Percentiles rank a stretch among this genome's conserved stretches.
These are phyloP conservation scores for Rugalucina vietnamica DNA, from an alignment of 2,888 invertebrate species.

Conservation along the genomic window DNA sequence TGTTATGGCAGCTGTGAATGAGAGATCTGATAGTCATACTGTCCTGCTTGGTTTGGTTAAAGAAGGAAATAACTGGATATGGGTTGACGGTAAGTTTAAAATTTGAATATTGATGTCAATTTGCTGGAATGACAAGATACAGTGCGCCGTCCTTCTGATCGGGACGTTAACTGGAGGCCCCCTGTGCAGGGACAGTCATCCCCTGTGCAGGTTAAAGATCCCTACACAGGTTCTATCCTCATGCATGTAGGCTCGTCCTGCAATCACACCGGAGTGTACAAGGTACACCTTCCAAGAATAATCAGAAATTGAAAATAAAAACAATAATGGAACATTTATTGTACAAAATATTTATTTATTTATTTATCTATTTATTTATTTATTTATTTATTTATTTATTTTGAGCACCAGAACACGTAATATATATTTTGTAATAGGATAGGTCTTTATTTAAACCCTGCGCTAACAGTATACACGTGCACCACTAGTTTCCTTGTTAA, in stretches of 20 bases:
- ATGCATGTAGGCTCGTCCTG: not conserved
- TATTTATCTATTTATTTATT: too few species aligned
- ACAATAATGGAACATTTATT: too few species aligned
- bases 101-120: not conserved
- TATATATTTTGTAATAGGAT: not conserved
- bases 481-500: not conserved
- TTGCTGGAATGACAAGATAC: not conserved
- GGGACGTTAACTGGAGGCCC: not conserved
- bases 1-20: not conserved
- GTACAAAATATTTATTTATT: too few species aligned
- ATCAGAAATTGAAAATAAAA: too few species aligned
- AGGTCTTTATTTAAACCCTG: not conserved
- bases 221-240: not conserved
- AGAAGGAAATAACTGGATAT: conserved; percentile 12
- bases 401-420: not conserved
- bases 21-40: conserved; percentile 26
- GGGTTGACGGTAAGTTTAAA: conserved; percentile 6
- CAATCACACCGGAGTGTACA: not conserved
- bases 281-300: not conserved
- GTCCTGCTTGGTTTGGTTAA: conserved; percentile 21
- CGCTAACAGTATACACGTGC: not conserved
- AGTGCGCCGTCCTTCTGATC: not conserved
- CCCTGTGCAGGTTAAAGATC: not conserved
- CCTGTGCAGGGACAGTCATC: not conserved
- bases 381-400: too few species aligned